Evolutionary conservation across 1,140 invertebrate species (phyloP), one percentile per base, ranked within the genome.

Genomic region (Pseudomyrmex flavicornis): DNA sequence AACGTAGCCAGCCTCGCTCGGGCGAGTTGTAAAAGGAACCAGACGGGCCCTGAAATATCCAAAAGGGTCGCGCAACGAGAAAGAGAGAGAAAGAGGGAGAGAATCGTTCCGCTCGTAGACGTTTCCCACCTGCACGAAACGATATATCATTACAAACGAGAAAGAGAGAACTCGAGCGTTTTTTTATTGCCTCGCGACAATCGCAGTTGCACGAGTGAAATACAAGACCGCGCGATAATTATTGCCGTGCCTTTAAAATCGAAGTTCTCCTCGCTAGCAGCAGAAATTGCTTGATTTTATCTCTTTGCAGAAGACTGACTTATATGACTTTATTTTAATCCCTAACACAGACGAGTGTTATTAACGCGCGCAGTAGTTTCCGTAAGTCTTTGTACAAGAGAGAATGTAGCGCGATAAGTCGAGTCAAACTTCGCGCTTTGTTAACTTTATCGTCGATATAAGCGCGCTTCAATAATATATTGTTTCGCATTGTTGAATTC

Each of bases 141-240:
- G 83, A 88, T 88, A 88, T 73, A 88, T 88, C 87, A 88, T 83
- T 65, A 17, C 77, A 83, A 88, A 88, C 72, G 77, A 88, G 86
- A 86, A 35, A 35, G 65, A 35, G 46, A 54, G 77, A 88, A 83
- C 56, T 62, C 63, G 22, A 82, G 58, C 3, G 76, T 35, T 88
- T 88, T n/a, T 87, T 88, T 88, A 88, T 85, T 88, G 70, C 75
- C 61, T 82, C 58, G 48, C 52, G 58, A 75, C 66, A 66, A 68
- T 70, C 58, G 68, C 22, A 52, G n/a, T 35, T 4, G 62, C 59
- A 52, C 63, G 26, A 65, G 35, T 58, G 44, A 88, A 83, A 88
- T 61, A 7, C 35, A 35, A 35, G 74, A 88, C 58, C 2, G 12
- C 8, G 44, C 10, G 20, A 54, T 85, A 88, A 88, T 88, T 88